Evolutionary conservation across 2,888 invertebrate genomes (phyloP).

Genomic region (Macrophya annulata): DNA sequence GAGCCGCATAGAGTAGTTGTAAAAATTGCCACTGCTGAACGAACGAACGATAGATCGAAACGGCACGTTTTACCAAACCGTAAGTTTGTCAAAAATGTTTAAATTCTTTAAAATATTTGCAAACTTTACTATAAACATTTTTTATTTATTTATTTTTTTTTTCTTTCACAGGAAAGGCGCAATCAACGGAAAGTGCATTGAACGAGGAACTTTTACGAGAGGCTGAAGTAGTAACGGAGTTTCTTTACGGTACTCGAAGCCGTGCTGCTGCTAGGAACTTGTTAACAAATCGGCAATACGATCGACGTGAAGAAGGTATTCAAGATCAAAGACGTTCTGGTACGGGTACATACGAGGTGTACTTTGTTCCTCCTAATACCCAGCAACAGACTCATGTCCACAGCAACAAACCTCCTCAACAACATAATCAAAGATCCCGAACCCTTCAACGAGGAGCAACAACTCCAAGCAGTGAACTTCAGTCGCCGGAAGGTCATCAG

Average conservation of each 20-base stretch:
- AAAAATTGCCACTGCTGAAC: constrained; percentile 74
- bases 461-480: constrained; percentile 76
- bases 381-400: constrained; percentile 66
- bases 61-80: constrained; percentile 73
- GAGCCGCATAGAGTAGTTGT: constrained; percentile 76
- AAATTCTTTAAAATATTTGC: background rate
- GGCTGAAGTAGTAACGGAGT: constrained; percentile 82
- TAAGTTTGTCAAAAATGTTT: constrained; percentile 64
- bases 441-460: constrained; percentile 80
- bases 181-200: constrained; percentile 76
- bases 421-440: constrained; percentile 76
- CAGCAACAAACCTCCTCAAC: constrained; percentile 65
- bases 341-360: constrained; percentile 71
- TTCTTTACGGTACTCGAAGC: constrained; percentile 81
- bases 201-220: constrained; percentile 81
- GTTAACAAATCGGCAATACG: constrained; percentile 76
- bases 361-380: constrained; percentile 74
- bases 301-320: constrained; percentile 66
- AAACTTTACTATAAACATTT: background rate
- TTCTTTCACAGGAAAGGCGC: constrained; percentile 73
- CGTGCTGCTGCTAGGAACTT: constrained; percentile 81
- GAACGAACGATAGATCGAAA: constrained; percentile 70
- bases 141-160: too few species aligned
- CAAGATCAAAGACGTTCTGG: constrained; percentile 68
- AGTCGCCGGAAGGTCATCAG: constrained; percentile 64